These are phyloP conservation scores for Eilema caniola DNA, from an alignment of 2,888 invertebrate genomes.

Conservation along the genomic window DNA sequence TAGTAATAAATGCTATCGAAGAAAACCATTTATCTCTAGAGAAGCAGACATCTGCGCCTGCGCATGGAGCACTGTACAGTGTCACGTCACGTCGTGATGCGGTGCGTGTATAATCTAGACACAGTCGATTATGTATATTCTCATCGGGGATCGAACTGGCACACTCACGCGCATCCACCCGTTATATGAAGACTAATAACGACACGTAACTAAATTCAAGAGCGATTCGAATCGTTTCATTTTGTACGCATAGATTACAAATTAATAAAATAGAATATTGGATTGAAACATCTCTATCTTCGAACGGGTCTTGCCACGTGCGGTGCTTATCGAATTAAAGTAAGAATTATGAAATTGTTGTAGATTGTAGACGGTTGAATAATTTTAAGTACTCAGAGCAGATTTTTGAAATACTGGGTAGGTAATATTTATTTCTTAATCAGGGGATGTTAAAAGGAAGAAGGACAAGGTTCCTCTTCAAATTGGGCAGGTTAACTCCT, in stretches of 20 bases:
- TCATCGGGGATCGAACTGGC: constrained; percentile 53
- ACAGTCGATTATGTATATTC: constrained; percentile 47
- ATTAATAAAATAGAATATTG: constrained; percentile 56
- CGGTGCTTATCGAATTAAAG: constrained; percentile 28
- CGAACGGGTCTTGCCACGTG: constrained; percentile 45
- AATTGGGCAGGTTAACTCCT: too few relatives aligned
- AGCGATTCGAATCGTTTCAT: constrained; percentile 75
- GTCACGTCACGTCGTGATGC: constrained; percentile 63
- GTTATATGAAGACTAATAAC: constrained; percentile 73
- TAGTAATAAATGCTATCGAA: constrained; percentile 25
- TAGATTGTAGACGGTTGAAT: neutral
- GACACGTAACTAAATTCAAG: constrained; percentile 80
- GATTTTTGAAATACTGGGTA: neutral
- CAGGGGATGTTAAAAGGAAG: neutral
- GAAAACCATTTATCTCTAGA: constrained; percentile 46
- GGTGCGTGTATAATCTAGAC: constrained; percentile 71
- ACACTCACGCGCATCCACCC: constrained; percentile 65
- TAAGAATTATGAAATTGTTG: constrained; percentile 2
- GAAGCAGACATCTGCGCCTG: constrained; percentile 33
- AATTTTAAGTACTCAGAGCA: neutral
- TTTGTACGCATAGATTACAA: constrained; percentile 61
- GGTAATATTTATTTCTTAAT: neutral
- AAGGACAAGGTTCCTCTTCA: neutral
- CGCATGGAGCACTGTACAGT: constrained; percentile 33
- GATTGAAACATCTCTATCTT: constrained; percentile 50